These are phyloP conservation scores for Desmophyllum pertusum DNA, from an alignment of 92 coral and sea anemone genomes.

Conservation along the genomic window DNA sequence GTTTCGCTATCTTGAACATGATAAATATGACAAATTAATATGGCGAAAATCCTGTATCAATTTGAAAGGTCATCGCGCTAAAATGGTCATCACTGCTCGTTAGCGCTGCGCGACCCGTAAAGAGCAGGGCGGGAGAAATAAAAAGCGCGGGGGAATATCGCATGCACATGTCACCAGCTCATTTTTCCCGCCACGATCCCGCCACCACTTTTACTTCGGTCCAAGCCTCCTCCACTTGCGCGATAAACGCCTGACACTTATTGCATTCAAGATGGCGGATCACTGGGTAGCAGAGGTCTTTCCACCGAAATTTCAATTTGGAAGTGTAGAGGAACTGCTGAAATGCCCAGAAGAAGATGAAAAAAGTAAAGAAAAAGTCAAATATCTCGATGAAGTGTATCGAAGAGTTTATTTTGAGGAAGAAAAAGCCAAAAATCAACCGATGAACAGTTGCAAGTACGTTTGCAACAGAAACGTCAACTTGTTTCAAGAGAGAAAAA, in stretches of 20 bases:
- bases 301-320: slow-evolving; percentile 86
- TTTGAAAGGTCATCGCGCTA: no score
- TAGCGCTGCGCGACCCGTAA: no score
- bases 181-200: no score
- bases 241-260: slow-evolving; percentile 11
- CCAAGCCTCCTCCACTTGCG: slow-evolving; percentile 1
- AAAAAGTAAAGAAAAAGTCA: slow-evolving; percentile 15
- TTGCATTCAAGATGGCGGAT: slow-evolving; percentile 73
- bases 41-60: no score
- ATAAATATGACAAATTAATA: no score
- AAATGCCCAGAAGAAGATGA: slow-evolving; percentile 26
- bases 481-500: neutral
- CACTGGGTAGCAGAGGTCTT: slow-evolving; percentile 90
- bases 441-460: neutral
- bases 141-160: no score
- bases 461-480: slow-evolving; percentile 7
- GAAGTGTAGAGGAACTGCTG: slow-evolving; percentile 60
- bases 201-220: no score
- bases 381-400: slow-evolving; percentile 34
- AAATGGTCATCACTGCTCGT: no score
- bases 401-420: slow-evolving; percentile 33
- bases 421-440: slow-evolving; percentile 25
- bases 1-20: no score
- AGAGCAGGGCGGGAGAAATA: no score
- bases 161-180: no score